Conservation (phyloP, 1,140 invertebrate genomes). For the Nylanderia fulva region DNA sequence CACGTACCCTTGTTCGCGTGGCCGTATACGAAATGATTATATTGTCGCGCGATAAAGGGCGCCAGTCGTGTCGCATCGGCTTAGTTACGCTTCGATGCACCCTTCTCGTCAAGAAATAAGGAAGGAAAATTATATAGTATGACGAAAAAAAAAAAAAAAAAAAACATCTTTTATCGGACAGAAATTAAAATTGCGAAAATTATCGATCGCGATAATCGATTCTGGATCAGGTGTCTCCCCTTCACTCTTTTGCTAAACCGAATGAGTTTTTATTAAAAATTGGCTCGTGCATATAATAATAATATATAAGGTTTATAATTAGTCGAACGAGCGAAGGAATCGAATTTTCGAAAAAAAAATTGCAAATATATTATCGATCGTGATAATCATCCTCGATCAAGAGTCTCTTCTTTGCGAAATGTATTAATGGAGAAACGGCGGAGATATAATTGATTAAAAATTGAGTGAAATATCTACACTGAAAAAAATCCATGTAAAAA, state of each 20-base stretch:
- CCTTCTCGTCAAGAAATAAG: slow-evolving; percentile 56
- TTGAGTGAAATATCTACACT: too few species aligned
- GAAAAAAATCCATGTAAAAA: too few species aligned
- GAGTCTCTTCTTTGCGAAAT: too few species aligned
- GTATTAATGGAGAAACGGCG: too few species aligned
- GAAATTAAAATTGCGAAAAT: neutral
- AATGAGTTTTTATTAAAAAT: neutral
- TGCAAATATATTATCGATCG: too few species aligned
- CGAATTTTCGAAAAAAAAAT: too few species aligned
- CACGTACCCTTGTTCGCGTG: neutral
- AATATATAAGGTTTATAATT: too few species aligned
- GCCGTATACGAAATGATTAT: slow-evolving; percentile 79
- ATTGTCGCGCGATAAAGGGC: slow-evolving; percentile 81
- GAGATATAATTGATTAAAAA: too few species aligned
- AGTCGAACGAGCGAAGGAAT: too few species aligned
- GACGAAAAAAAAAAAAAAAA: neutral
- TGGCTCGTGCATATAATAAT: too few species aligned
- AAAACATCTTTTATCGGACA: neutral
- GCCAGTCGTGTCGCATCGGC: slow-evolving; percentile 72
- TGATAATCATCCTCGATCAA: too few species aligned
- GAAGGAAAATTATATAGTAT: neutral
- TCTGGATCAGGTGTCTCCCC: neutral
- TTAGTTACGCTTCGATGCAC: slow-evolving; percentile 72
- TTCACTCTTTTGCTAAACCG: neutral
- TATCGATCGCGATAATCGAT: neutral